A percentile compares a stretch with the other conserved stretches of the same genome.
Evolutionary conservation across 2,113 vertebrate genomes (phyloP).

Genomic region (Saccopteryx bilineata): DNA sequence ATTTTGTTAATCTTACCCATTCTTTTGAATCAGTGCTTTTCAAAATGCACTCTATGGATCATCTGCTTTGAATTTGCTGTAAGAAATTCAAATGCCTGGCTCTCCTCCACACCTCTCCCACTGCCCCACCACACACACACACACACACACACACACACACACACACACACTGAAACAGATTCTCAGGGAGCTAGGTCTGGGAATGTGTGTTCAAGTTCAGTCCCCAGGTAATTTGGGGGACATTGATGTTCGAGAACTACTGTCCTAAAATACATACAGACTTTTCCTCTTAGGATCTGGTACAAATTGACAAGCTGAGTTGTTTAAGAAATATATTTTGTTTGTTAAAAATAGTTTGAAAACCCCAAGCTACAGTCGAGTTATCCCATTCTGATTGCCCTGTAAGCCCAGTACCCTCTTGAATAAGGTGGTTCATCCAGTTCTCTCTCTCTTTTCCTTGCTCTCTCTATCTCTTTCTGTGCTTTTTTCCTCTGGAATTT

Average conservation of each 20-base stretch:
- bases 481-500: neutral
- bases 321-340: neutral
- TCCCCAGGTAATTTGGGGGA: neutral
- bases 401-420: neutral
- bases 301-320: neutral
- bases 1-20: neutral
- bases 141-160: too few relatives aligned
- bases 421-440: neutral
- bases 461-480: neutral
- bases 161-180: neutral
- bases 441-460: too few relatives aligned
- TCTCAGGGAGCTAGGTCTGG: neutral
- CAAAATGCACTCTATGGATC: neutral
- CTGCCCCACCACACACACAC: too few relatives aligned
- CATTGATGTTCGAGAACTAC: neutral
- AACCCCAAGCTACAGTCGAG: neutral
- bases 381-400: neutral
- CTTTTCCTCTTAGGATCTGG: neutral
- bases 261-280: neutral
- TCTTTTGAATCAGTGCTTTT: conserved; percentile 9
- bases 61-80: neutral
- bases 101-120: neutral
- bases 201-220: neutral
- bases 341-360: conserved; percentile 6
- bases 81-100: neutral